Evolutionary conservation across 2,888 invertebrate species (phyloP), one percentile per base, ranked within the genome.

Genomic region (Xestia ashworthii): DNA sequence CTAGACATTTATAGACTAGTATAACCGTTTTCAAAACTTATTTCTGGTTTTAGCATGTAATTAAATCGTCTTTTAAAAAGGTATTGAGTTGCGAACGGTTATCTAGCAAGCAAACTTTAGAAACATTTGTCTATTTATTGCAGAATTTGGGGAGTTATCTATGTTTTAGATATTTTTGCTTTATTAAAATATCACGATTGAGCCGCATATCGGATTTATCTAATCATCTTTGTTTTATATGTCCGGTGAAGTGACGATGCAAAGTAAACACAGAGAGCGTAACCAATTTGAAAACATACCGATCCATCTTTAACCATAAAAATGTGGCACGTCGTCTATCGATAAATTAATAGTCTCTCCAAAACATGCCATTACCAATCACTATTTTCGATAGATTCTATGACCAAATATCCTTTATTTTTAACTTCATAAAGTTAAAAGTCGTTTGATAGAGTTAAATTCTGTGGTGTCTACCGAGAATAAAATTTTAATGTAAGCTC

Each of bases 401-500:
- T 46, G 41, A 22, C n/a, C 32, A 69, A 69, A 67, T 55, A 41
- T 66, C 32, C 62, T 85, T 19, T 82, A 78, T 82, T 73, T 46
- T 11, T 58, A 25, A 53, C 19, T 44, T 0, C 8, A 1, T 74
- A 82, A 62, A 82, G 83, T 67, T 64, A 38, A 84, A 74, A 78
- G 48, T 73, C 55, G 69, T 32, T 25, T 66, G 68, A 41, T n/a
- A 58, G 46, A 78, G 16, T 71, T 48, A 38, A 12, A 73, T 69
- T 76, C 22, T 75, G 70, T 73, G 46, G 46, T 73, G 70, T 74
- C 25, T 78, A 75, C 76, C 66, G 78, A 79, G 77, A 84, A 84
- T 78, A 82, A 86, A 83, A n/a, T n/a, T n/a, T n/a, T n/a, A n/a
- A 82, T 79, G 62, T 67, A 71, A 62, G 64, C 85, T 78, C 72